Evolutionary conservation across 2,888 invertebrate genomes (phyloP).

Genomic region (Drosophila hawaiiensis): DNA sequence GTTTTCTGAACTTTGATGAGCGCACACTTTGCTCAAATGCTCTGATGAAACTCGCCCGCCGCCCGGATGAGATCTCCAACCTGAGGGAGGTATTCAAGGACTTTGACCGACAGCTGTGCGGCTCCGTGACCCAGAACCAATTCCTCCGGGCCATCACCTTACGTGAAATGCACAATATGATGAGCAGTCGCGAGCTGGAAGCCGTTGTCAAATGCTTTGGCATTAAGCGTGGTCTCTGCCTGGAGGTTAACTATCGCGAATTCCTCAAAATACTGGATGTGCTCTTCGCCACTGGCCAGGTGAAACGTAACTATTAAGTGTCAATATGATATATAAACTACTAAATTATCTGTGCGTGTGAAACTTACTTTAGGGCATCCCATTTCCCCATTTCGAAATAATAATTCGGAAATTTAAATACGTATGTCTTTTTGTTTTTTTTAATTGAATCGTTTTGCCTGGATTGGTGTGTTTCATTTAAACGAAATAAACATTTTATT

Average conservation of each 20-base stretch:
- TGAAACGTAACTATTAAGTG: slow-evolving; percentile 79
- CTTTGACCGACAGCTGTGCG: slow-evolving; percentile 89
- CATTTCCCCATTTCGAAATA: slow-evolving; percentile 26
- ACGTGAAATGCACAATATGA: slow-evolving; percentile 88
- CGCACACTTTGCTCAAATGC: slow-evolving; percentile 88
- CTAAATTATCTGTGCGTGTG: slow-evolving; percentile 44
- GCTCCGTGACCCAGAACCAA: slow-evolving; percentile 88
- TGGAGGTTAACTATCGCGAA: slow-evolving; percentile 90
- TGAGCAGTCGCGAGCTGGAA: slow-evolving; percentile 89
- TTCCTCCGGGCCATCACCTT: slow-evolving; percentile 89
- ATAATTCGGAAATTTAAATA: neutral
- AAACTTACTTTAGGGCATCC: slow-evolving; percentile 1
- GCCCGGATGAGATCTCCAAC: slow-evolving; percentile 89
- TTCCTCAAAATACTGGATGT: slow-evolving; percentile 89
- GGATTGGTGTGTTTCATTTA: slow-evolving; percentile 12
- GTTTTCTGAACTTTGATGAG: slow-evolving; percentile 91
- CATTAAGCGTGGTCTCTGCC: slow-evolving; percentile 87
- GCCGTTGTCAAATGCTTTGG: slow-evolving; percentile 91
- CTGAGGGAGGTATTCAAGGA: slow-evolving; percentile 90
- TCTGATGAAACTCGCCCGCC: slow-evolving; percentile 89
- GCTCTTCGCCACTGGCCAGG: slow-evolving; percentile 87
- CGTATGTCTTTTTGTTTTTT: slow-evolving; percentile 22
- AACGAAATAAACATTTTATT: slow-evolving; percentile 32
- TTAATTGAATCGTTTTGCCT: slow-evolving; percentile 49
- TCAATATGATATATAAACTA: neutral